Base-by-base conservation (phyloP, 1,140 invertebrate species). In the Eulimnadia texana region DNA sequence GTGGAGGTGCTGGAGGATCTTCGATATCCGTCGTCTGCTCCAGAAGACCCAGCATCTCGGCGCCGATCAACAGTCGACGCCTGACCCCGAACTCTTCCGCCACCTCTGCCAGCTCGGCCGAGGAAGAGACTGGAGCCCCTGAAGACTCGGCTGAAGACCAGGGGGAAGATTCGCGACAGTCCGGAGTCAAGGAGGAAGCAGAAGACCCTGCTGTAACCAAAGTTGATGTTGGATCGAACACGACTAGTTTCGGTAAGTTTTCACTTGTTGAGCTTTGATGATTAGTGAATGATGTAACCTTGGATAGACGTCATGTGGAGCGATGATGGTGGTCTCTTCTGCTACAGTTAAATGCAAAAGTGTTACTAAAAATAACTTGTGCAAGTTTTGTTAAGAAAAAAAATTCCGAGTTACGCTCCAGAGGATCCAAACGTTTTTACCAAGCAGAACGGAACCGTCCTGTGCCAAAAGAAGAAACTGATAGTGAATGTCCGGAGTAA, bases 141-240 rank as follows among this genome's bases (percentile, higher is more conserved):
- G 49, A 56, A 28, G 60, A 56, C 28, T 29, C 76, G 59, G 77
- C 79, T 16, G 82, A 79, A 61, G 82, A 82, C 33, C 33, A 66
- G 82, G 80, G 83, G 65, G 84, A 83, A 86, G 68, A 83, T 84
- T 65, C 66, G 67, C 70, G 72, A 58, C 75, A 74, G 0, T 80
- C 77, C 16, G 76, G 78, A 49, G 78, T 80, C 61, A 79, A 76
- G 19, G 76, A 73, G 54, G 71, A 72, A 54, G 50, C 86, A 86
- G 72, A 85, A 85, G 68, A 82, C 80, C 25, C 82, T 19, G 13
- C 51, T 29, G 52, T 29, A 3, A 86, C 83, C 33, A 85, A 86
- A 72, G 82, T 86, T 16, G 88, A 92, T 71, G 87, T 87, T 47
- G 87, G 89, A 72, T 86, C 86, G 28, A 92, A 91, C 71, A 90